Conservation (phyloP, 2,797 vertebrate genomes). For the Loriculus beryllinus region DNA sequence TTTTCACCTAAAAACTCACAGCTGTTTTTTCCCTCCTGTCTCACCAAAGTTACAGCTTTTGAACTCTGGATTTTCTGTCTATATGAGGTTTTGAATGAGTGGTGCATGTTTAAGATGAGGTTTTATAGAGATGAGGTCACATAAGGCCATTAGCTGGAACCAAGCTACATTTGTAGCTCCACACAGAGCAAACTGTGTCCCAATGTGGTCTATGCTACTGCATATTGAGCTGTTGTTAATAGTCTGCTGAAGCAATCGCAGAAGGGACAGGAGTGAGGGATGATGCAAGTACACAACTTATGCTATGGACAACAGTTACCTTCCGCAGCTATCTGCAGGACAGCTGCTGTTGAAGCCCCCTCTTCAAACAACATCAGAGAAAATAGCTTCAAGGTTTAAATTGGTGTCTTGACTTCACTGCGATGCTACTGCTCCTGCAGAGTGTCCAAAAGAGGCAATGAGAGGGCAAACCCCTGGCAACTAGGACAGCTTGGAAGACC, state of each 20-base stretch:
- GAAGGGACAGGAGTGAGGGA: background rate
- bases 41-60: background rate
- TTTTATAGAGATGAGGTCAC: background rate
- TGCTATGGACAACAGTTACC: background rate
- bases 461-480: background rate
- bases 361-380: background rate
- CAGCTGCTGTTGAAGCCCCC: background rate
- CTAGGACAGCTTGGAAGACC: background rate
- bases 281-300: background rate
- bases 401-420: background rate
- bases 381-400: background rate
- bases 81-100: background rate
- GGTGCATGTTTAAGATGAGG: background rate
- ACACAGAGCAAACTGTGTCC: background rate
- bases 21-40: background rate
- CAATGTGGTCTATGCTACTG: background rate
- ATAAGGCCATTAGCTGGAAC: background rate
- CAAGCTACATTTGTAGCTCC: background rate
- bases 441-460: background rate
- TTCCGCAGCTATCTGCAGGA: background rate
- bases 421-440: background rate
- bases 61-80: background rate
- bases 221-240: background rate
- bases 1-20: slow-evolving; percentile 1
- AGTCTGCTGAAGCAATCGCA: background rate